These are phyloP conservation scores for Amblyraja radiata DNA, from an alignment of 2,797 vertebrate genomes.

Conservation along the genomic window DNA sequence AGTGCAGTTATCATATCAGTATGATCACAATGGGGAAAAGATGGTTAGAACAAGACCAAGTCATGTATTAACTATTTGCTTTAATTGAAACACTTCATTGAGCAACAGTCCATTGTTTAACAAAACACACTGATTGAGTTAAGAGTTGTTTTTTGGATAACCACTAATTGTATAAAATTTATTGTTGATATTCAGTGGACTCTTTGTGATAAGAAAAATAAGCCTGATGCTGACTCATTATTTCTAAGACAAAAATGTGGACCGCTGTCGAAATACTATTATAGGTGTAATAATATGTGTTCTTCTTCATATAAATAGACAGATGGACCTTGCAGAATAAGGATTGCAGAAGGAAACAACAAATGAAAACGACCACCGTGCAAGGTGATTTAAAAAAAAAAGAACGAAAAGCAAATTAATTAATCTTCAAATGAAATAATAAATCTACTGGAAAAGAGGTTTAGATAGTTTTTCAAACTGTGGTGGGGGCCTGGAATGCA, in stretches of 20 bases:
- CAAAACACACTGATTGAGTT: neutral
- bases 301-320: neutral
- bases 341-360: no score
- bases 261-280: neutral
- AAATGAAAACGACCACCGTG: no score
- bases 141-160: neutral
- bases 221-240: neutral
- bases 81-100: neutral
- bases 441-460: neutral
- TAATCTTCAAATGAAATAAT: neutral
- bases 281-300: neutral
- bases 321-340: neutral
- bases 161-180: neutral
- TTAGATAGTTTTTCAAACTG: no score
- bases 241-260: neutral
- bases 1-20: neutral
- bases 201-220: neutral
- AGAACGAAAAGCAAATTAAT: neutral
- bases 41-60: neutral
- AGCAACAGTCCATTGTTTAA: neutral
- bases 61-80: neutral
- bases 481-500: no score
- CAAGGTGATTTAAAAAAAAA: neutral
- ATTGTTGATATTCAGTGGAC: neutral
- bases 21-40: neutral